Evolutionary conservation across 2,113 vertebrate genomes (phyloP).

Genomic region (Sphyrna mokarran): DNA sequence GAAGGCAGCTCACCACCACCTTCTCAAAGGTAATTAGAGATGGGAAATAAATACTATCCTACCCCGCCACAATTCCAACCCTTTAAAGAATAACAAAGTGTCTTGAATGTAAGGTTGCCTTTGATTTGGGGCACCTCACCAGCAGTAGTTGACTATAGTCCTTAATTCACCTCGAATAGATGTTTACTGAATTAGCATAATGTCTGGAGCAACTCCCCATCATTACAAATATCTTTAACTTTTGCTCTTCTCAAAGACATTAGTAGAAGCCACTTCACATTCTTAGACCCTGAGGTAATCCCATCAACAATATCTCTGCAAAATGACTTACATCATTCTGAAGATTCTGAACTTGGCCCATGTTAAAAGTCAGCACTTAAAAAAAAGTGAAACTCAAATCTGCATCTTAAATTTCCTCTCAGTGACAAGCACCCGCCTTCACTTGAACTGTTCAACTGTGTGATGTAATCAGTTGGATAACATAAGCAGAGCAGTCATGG

Average conservation of each 20-base stretch:
- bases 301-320: not conserved
- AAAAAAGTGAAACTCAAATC: not conserved
- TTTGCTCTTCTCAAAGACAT: not conserved
- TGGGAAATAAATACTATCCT: too few relatives aligned
- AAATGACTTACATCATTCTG: not conserved
- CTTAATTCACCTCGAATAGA: not conserved
- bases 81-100: too few relatives aligned
- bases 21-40: too few relatives aligned
- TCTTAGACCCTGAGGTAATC: not conserved
- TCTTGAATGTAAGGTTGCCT: not conserved
- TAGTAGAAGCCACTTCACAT: not conserved
- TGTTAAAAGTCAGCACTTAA: not conserved
- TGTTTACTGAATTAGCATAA: not conserved
- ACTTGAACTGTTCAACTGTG: not conserved
- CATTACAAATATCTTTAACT: not conserved
- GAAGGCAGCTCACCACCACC: too few relatives aligned
- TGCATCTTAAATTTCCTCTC: not conserved
- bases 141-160: not conserved
- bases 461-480: not conserved
- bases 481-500: not conserved
- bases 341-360: not conserved
- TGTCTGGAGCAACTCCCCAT: not conserved
- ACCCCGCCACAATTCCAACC: too few relatives aligned
- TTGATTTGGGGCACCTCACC: not conserved
- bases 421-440: not conserved